A percentile compares a stretch with the other conserved stretches of the same genome.
These are phyloP conservation scores for Bettongia penicillata DNA, from an alignment of 2,113 vertebrate species.

Conservation along the genomic window DNA sequence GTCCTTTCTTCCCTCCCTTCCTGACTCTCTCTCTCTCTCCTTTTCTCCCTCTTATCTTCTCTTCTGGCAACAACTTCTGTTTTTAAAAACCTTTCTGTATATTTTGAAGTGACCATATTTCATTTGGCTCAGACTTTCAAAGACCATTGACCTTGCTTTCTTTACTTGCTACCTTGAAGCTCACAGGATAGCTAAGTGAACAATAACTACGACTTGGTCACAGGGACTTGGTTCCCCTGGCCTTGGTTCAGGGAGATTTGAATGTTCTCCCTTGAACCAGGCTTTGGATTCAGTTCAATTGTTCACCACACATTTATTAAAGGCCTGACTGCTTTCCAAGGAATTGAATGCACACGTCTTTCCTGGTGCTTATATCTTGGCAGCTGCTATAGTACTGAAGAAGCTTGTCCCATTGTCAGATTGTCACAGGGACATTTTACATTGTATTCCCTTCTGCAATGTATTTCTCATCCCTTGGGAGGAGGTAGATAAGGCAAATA, in stretches of 20 bases:
- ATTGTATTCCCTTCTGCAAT: not conserved
- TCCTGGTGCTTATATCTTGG: constrained; percentile 71
- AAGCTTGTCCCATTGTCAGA: not conserved
- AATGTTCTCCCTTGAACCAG: not conserved
- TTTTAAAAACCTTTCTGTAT: not conserved
- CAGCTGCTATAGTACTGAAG: constrained; percentile 61
- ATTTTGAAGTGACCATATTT: not conserved
- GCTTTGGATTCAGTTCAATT: constrained; percentile 51
- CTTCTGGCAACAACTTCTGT: not conserved
- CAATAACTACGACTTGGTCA: constrained; percentile 32
- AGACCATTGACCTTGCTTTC: not conserved
- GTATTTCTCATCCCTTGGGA: not conserved
- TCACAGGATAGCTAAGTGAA: not conserved
- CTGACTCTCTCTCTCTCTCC: no score
- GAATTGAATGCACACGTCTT: constrained; percentile 7
- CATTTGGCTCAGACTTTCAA: not conserved
- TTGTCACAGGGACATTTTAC: not conserved
- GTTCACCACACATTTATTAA: constrained; percentile 33
- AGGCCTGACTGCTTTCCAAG: constrained; percentile 1
- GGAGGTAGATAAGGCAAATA: not conserved
- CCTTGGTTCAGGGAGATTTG: constrained; percentile 53
- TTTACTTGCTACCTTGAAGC: not conserved
- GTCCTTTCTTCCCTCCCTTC: no score
- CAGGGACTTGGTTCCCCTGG: constrained; percentile 33
- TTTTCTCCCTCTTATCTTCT: not conserved